A percentile compares a stretch with the other conserved stretches of the same genome.
phyloP scores from a whole-genome alignment of 2,113 vertebrate species.

The Austrofundulus limnaeus region DNA sequence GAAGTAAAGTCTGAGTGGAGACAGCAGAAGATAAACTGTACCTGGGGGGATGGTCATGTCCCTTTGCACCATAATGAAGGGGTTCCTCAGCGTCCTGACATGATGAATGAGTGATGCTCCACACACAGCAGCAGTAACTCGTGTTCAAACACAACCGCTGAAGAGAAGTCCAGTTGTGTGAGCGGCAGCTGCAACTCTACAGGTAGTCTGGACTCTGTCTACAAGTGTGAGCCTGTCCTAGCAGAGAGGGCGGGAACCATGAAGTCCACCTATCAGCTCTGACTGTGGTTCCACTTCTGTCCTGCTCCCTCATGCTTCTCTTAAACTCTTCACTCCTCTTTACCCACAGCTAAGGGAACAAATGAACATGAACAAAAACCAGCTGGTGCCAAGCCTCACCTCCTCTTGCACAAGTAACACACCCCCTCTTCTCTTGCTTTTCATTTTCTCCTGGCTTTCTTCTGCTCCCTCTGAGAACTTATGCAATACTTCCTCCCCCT shows the following conservation, averaged over 20 bases:
- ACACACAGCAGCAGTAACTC: slow-evolving; percentile 3
- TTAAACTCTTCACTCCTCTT: slow-evolving; percentile 8
- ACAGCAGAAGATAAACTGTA: slow-evolving; percentile 37
- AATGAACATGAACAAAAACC: slow-evolving; percentile 24
- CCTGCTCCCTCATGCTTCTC: neutral
- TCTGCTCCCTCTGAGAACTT: slow-evolving; percentile 61
- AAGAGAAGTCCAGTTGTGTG: slow-evolving; percentile 29
- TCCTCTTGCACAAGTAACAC: slow-evolving; percentile 48
- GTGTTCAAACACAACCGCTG: neutral
- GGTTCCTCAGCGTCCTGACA: slow-evolving; percentile 30
- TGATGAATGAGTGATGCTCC: slow-evolving; percentile 58
- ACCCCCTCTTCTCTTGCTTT: slow-evolving; percentile 31
- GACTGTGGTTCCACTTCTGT: slow-evolving; percentile 30
- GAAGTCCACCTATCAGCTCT: slow-evolving; percentile 50
- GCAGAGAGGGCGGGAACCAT: slow-evolving; percentile 53
- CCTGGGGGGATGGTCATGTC: slow-evolving; percentile 76
- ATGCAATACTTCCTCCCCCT: slow-evolving; percentile 71
- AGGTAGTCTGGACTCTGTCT: slow-evolving; percentile 49
- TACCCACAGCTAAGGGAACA: slow-evolving; percentile 11
- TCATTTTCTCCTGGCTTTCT: slow-evolving; percentile 48
- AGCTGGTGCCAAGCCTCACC: slow-evolving; percentile 42
- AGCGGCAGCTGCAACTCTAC: slow-evolving; percentile 44
- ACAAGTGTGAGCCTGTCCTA: slow-evolving; percentile 69
- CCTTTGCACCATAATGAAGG: slow-evolving; percentile 60
- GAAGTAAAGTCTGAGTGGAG: no score